These are phyloP conservation scores for Erythrocercus mccallii DNA, from an alignment of 2,113 vertebrate species.

Conservation along the genomic window DNA sequence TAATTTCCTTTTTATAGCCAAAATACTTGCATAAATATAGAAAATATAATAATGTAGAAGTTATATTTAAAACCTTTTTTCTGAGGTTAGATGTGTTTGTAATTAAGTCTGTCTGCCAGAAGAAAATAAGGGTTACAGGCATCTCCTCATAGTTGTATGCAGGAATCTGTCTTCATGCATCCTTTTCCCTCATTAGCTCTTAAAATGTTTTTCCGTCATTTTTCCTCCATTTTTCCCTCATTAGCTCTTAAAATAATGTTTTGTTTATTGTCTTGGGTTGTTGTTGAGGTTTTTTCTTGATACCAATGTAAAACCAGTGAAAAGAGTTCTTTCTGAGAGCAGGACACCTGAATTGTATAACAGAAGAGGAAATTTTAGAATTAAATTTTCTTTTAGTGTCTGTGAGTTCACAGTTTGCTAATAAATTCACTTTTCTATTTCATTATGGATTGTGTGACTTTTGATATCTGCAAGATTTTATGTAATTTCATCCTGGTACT, in stretches of 20 bases:
- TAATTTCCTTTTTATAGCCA: not conserved
- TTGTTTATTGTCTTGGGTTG: not conserved
- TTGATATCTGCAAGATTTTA: not conserved
- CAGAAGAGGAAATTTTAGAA: not conserved
- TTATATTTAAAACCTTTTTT: not conserved
- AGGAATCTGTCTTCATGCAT: not conserved
- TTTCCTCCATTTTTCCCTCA: not conserved
- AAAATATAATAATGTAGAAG: not conserved
- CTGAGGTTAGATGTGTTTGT: not conserved
- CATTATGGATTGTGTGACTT: not conserved
- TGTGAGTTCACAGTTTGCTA: not conserved
- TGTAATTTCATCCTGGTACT: not conserved
- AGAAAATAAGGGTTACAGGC: not conserved
- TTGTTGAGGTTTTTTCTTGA: fast-evolving
- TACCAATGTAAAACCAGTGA: not conserved
- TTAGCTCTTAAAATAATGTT: not conserved
- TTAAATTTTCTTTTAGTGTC: not conserved
- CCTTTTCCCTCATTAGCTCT: not conserved
- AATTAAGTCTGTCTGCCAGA: not conserved
- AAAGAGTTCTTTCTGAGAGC: not conserved
- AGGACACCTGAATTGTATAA: not conserved
- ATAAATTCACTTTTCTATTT: not conserved
- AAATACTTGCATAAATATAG: not conserved
- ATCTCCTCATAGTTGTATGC: not conserved
- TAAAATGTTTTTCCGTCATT: too few species aligned